Percentiles rank a stretch among this genome's conserved stretches.
These are phyloP conservation scores for Sipha maydis DNA, from an alignment of 2,888 invertebrate species.

Conservation along the genomic window DNA sequence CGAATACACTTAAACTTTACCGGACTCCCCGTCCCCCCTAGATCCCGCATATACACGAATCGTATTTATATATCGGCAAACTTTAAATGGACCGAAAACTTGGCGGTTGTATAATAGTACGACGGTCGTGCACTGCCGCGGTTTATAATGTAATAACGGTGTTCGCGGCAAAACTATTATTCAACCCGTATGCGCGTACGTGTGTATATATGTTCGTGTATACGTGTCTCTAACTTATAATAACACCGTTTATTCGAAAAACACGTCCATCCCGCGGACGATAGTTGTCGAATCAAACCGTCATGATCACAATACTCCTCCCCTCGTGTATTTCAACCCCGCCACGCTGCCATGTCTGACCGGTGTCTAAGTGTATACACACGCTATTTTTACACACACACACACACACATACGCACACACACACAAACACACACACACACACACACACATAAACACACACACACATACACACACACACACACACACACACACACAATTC, in stretches of 20 bases:
- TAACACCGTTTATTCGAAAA: constrained; percentile 22
- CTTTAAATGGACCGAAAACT: constrained; percentile 59
- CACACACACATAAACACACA: no score
- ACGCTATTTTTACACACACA: no score
- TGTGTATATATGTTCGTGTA: neutral
- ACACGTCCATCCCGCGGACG: constrained; percentile 6
- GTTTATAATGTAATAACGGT: constrained; percentile 56
- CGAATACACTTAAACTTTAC: constrained; percentile 46
- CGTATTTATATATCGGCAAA: constrained; percentile 37
- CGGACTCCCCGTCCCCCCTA: neutral
- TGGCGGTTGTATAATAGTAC: neutral
- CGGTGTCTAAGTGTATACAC: neutral
- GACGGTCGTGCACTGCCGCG: neutral
- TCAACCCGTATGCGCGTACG: no score
- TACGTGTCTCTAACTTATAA: constrained; percentile 7
- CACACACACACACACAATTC: no score
- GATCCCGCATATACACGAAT: no score
- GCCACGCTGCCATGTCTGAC: neutral
- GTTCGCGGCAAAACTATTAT: constrained; percentile 47
- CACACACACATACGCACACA: no score
- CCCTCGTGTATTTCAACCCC: neutral
- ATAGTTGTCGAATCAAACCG: neutral
- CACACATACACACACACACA: no score
- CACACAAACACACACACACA: no score
- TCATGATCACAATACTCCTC: neutral